These are phyloP conservation scores for Neoniphon sammara DNA, from an alignment of 2,797 vertebrate genomes.

Conservation along the genomic window DNA sequence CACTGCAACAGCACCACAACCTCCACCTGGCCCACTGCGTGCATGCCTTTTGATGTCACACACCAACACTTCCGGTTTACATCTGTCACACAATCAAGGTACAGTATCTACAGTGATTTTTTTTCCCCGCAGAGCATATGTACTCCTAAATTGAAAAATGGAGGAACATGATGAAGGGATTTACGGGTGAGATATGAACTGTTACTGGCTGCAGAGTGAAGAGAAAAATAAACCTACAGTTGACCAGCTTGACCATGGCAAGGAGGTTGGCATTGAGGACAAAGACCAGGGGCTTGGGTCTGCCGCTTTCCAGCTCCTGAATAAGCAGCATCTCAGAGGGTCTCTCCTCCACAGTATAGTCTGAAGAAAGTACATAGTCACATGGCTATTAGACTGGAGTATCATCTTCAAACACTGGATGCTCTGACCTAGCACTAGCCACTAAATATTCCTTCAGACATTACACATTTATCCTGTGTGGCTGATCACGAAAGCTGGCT, in stretches of 20 bases:
- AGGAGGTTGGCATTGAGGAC: slow-evolving; percentile 99
- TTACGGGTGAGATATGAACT: not conserved
- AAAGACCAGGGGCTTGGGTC: slow-evolving; percentile 95
- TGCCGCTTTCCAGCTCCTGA: slow-evolving; percentile 94
- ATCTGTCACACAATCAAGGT: slow-evolving; percentile 79
- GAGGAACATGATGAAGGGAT: not conserved
- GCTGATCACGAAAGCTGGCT: not conserved
- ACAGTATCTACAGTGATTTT: slow-evolving; percentile 12
- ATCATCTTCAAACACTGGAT: not conserved
- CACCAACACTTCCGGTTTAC: slow-evolving; percentile 99
- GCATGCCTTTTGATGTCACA: slow-evolving; percentile 97
- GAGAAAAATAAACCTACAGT: slow-evolving; percentile 84
- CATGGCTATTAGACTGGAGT: not conserved
- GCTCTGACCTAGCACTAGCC: not conserved
- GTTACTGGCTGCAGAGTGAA: not conserved
- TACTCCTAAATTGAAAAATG: not conserved
- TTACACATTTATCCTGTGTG: not conserved
- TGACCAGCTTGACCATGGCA: slow-evolving; percentile 98
- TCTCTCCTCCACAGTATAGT: slow-evolving; percentile 97
- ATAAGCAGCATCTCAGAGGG: slow-evolving; percentile 94
- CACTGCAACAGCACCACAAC: slow-evolving; percentile 96
- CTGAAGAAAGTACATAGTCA: slow-evolving; percentile 68
- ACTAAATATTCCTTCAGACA: not conserved
- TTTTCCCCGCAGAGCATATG: not conserved
- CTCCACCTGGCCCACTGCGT: slow-evolving; percentile 96